phyloP scores from a whole-genome alignment of 2,113 vertebrate species.

The Heteronetta atricapilla region DNA sequence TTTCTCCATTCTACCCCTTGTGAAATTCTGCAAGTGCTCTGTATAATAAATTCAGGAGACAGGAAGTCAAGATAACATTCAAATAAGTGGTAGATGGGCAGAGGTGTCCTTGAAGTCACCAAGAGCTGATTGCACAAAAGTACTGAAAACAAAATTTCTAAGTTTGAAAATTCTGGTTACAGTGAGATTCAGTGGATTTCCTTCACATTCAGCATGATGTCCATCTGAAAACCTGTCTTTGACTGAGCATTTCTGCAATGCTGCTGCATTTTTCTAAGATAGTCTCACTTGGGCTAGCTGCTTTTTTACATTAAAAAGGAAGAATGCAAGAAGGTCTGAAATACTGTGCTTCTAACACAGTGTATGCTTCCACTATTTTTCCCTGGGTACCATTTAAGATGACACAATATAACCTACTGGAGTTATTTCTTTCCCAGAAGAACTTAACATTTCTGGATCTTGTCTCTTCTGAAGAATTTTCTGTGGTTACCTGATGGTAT shows the following conservation, averaged over 20 bases:
- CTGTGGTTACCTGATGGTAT: neutral
- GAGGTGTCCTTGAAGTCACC: neutral
- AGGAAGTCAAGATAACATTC: accelerated
- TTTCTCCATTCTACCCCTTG: neutral
- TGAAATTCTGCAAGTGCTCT: neutral
- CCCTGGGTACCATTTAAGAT: neutral
- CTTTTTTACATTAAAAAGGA: neutral
- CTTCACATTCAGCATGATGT: no score
- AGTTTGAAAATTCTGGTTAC: neutral
- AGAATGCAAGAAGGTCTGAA: neutral
- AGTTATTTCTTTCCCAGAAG: neutral
- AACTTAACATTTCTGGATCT: neutral
- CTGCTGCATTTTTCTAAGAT: neutral
- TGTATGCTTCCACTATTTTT: neutral
- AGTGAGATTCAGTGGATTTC: accelerated
- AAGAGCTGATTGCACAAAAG: neutral
- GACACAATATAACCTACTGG: neutral
- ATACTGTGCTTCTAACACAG: neutral
- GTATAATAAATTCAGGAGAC: neutral
- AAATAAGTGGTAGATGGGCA: neutral
- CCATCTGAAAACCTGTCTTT: neutral
- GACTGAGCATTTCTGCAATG: neutral
- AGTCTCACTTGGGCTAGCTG: neutral
- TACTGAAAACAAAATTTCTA: neutral
- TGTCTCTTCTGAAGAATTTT: neutral